These are phyloP conservation scores for Calyptommatus sinebrachiatus DNA, from an alignment of 2,113 vertebrate species.

Conservation along the genomic window DNA sequence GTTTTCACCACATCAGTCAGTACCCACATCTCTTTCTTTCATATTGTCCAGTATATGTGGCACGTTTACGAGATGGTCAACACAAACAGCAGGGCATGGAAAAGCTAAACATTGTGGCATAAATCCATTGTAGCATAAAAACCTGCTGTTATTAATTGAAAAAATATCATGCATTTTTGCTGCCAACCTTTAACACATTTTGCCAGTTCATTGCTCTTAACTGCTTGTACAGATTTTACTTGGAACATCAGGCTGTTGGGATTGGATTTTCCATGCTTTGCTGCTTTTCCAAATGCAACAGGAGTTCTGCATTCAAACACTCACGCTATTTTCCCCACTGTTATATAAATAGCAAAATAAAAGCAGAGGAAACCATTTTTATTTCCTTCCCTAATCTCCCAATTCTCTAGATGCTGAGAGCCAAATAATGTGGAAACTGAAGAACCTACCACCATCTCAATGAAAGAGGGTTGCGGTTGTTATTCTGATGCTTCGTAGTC, in stretches of 20 bases:
- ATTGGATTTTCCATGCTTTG: background rate
- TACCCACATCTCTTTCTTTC: background rate
- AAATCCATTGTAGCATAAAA: too few species aligned
- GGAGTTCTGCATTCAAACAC: background rate
- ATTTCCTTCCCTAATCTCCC: background rate
- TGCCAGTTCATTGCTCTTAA: too few species aligned
- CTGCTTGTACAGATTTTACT: background rate
- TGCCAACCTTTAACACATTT: too few species aligned
- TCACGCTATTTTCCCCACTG: background rate
- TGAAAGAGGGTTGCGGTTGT: background rate
- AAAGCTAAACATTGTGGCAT: background rate
- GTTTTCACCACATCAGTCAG: constrained; percentile 14
- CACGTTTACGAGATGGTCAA: background rate
- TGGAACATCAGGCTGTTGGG: background rate
- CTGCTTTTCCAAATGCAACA: background rate
- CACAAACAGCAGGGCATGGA: background rate
- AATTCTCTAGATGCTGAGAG: background rate
- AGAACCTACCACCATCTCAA: background rate
- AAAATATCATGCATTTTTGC: too few species aligned
- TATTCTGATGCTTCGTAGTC: background rate
- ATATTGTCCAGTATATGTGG: background rate
- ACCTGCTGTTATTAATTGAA: too few species aligned
- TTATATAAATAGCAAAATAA: background rate
- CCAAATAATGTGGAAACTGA: background rate
- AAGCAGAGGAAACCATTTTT: background rate